A percentile compares a stretch with the other conserved stretches of the same genome.
These are phyloP conservation scores for Mesocentrotus franciscanus DNA, from an alignment of 53 echinoderm and acorn worm species.

Conservation along the genomic window DNA sequence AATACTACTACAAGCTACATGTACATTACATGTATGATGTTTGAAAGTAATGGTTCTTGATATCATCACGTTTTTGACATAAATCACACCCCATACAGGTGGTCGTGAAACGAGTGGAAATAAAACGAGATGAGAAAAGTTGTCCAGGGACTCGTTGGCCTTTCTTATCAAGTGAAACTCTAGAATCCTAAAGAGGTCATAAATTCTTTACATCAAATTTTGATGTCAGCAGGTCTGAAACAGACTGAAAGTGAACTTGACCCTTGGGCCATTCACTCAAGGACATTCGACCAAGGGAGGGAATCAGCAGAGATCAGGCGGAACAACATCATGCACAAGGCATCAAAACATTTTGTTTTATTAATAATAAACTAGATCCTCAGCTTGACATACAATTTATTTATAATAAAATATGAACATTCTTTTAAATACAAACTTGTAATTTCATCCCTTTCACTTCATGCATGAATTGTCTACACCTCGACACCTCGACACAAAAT, in stretches of 20 bases:
- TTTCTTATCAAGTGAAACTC: not conserved
- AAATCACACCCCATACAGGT: not conserved
- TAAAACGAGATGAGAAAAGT: not conserved
- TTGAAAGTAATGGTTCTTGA: not conserved
- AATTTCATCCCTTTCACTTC: not conserved
- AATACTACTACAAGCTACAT: too few species aligned
- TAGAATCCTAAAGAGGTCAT: slow-evolving; percentile 11
- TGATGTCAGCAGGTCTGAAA: slow-evolving; percentile 3
- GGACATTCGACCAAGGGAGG: not conserved
- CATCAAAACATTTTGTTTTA: not conserved
- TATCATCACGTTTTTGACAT: not conserved
- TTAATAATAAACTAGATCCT: too few species aligned
- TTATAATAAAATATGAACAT: not conserved
- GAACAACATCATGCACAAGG: not conserved
- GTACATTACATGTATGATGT: not conserved
- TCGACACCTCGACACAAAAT: too few species aligned
- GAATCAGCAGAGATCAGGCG: not conserved
- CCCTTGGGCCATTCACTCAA: not conserved
- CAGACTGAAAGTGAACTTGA: slow-evolving; percentile 23
- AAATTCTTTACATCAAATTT: slow-evolving; percentile 17
- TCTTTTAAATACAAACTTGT: not conserved
- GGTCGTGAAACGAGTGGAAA: not conserved
- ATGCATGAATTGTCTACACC: not conserved
- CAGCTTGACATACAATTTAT: not conserved
- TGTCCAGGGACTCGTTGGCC: slow-evolving; percentile 14